These are phyloP conservation scores for Gymnoscelis rufifasciata DNA, from an alignment of 2,888 invertebrate genomes.

Conservation along the genomic window DNA sequence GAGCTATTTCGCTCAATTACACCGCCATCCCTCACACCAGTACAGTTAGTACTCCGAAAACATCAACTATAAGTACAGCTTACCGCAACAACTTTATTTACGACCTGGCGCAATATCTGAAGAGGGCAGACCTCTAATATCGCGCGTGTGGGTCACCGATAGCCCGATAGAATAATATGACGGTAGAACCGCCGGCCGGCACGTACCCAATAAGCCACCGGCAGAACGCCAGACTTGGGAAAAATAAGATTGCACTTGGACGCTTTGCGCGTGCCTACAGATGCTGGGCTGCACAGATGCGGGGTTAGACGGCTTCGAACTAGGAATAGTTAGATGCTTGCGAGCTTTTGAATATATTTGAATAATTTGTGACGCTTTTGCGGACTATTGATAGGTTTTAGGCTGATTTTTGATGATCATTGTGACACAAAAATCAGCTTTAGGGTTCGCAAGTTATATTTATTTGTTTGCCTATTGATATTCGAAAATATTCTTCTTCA, in stretches of 20 bases:
- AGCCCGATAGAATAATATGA: constrained; percentile 78
- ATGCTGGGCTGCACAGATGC: constrained; percentile 29
- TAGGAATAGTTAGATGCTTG: constrained; percentile 3
- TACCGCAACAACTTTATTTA: constrained; percentile 65
- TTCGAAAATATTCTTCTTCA: no score
- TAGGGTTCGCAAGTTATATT: no score
- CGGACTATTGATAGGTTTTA: no score
- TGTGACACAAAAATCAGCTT: no score
- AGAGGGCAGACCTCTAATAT: constrained; percentile 72
- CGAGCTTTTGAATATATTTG: constrained; percentile 6
- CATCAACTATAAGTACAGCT: constrained; percentile 34
- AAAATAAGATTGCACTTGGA: constrained; percentile 72
- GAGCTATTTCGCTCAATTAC: no score
- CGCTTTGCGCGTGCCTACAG: constrained; percentile 53
- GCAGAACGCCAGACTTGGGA: constrained; percentile 64
- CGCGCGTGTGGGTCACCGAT: constrained; percentile 68
- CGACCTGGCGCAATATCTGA: constrained; percentile 68
- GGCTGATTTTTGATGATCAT: no score
- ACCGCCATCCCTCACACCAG: no score
- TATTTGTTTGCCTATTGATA: no score
- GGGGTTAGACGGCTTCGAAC: constrained; percentile 4
- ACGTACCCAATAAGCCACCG: constrained; percentile 78
- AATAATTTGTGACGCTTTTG: constrained; percentile 1
- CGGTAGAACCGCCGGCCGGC: constrained; percentile 56
- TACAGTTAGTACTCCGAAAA: neutral